Conservation (phyloP, 2,888 invertebrate species). For the Cacoxenus indagator region DNA sequence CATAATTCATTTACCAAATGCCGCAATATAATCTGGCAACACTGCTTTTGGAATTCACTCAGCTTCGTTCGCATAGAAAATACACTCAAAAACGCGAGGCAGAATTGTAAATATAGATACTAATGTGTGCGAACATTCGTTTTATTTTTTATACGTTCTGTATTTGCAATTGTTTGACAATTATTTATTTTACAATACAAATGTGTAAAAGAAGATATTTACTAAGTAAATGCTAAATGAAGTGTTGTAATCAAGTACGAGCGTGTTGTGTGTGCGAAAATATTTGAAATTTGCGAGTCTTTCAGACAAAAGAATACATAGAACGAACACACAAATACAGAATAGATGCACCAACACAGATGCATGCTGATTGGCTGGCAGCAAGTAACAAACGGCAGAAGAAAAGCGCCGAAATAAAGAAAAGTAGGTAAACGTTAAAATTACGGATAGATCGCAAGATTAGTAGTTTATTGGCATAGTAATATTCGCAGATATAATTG, state of each 20-base stretch:
- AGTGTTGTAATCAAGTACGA: background rate
- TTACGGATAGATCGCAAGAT: conserved; percentile 13
- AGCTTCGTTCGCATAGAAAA: too few relatives aligned
- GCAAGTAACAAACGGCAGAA: background rate
- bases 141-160: conserved; percentile 14
- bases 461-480: background rate
- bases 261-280: conserved; percentile 8
- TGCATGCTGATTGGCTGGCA: conserved; percentile 22
- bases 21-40: too few relatives aligned
- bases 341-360: conserved; percentile 11
- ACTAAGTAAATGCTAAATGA: background rate
- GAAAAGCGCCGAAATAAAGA: background rate
- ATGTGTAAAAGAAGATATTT: background rate
- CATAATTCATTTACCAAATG: too few relatives aligned
- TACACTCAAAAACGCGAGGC: too few relatives aligned
- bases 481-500: background rate
- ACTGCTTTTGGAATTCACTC: too few relatives aligned
- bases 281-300: conserved; percentile 40
- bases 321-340: conserved; percentile 11
- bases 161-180: conserved; percentile 22
- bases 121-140: conserved; percentile 3
- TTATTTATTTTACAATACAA: background rate
- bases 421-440: conserved; percentile 2
- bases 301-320: conserved; percentile 44
- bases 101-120: background rate